Conservation (phyloP, 2,797 vertebrate species). For the Lagorchestes hirsutus region DNA sequence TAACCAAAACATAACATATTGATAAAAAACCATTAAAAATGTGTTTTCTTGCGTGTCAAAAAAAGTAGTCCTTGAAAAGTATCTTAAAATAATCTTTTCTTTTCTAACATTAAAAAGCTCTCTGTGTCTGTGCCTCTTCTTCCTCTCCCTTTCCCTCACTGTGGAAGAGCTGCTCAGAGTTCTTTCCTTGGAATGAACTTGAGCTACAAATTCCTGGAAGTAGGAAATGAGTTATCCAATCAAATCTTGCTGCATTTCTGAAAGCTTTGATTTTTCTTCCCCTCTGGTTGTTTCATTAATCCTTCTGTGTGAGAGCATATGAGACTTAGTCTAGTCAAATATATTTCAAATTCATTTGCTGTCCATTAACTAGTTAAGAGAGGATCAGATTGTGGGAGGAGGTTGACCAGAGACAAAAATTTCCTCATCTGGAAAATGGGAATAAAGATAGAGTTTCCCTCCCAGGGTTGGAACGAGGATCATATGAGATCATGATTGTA, state of each 20-base stretch:
- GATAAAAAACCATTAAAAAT: too few species aligned
- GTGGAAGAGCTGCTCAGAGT: neutral
- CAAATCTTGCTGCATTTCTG: neutral
- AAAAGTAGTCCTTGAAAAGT: neutral
- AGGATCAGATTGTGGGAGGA: neutral
- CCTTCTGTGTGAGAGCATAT: neutral
- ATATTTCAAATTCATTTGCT: neutral
- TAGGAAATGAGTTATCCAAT: neutral
- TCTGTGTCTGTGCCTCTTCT: slow-evolving; percentile 6
- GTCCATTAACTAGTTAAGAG: neutral
- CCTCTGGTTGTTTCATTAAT: neutral
- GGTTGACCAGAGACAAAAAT: neutral
- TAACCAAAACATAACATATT: too few species aligned
- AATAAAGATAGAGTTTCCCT: neutral
- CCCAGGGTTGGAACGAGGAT: neutral
- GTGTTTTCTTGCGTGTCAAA: too few species aligned
- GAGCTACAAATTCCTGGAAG: neutral
- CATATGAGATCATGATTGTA: neutral
- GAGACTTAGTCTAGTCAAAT: slow-evolving; percentile 5
- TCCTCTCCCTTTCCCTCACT: neutral
- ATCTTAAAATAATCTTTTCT: neutral
- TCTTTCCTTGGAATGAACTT: neutral
- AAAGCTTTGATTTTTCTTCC: neutral
- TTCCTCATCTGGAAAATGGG: neutral
- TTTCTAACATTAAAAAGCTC: neutral